phyloP scores from a whole-genome alignment of 2,888 invertebrate genomes.

The Drosophila testacea region DNA sequence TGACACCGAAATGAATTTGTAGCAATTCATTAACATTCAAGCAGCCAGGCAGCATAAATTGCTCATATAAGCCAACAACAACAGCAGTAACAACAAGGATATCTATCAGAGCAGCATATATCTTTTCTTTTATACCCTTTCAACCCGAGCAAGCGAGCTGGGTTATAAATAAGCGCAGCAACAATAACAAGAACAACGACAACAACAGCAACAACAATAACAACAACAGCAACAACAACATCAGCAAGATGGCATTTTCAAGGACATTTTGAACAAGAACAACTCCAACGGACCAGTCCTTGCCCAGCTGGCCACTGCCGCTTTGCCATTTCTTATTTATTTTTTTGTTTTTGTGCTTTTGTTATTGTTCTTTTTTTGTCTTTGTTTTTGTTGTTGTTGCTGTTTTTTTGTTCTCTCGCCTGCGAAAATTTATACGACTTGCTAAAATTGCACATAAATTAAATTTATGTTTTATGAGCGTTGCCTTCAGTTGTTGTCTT shows the following conservation, averaged over 20 bases:
- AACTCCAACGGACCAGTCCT: constrained; percentile 30
- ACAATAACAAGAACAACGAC: constrained; percentile 36
- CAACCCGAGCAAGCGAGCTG: constrained; percentile 36
- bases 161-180: constrained; percentile 66
- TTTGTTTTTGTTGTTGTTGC: constrained; percentile 22
- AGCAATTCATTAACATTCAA: constrained; percentile 77
- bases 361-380: constrained; percentile 24
- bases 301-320: constrained; percentile 64
- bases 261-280: constrained; percentile 65
- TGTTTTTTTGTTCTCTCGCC: constrained; percentile 52
- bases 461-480: constrained; percentile 81
- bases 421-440: constrained; percentile 77
- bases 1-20: constrained; percentile 68
- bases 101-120: constrained; percentile 57
- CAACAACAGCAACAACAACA: constrained; percentile 34
- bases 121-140: constrained; percentile 66
- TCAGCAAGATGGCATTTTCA: constrained; percentile 63
- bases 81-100: constrained; percentile 33
- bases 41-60: constrained; percentile 56
- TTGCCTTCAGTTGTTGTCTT: constrained; percentile 66
- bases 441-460: constrained; percentile 81
- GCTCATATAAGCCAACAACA: constrained; percentile 52
- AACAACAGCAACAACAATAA: constrained; percentile 14
- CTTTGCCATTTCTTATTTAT: constrained; percentile 59
- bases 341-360: constrained; percentile 17